Percentiles rank a stretch among this genome's conserved stretches.
These are phyloP conservation scores for Melanophora roralis DNA, from an alignment of 2,888 invertebrate species.

Conservation along the genomic window DNA sequence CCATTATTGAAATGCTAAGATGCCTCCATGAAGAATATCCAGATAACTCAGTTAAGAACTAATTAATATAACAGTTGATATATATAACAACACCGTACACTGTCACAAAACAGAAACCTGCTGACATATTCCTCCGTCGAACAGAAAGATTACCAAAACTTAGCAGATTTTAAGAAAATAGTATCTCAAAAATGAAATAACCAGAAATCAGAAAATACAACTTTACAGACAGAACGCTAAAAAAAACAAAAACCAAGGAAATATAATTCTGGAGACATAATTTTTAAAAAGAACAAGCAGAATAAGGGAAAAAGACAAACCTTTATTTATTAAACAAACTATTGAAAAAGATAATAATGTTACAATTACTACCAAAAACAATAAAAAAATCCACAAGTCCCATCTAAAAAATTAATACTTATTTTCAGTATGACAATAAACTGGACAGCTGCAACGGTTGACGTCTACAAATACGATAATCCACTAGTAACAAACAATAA, in stretches of 20 bases:
- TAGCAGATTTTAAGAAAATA: not conserved
- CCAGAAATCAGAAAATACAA: conserved; percentile 14
- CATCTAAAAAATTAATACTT: conserved; percentile 15
- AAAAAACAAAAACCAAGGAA: not conserved
- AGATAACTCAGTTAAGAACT: conserved; percentile 14
- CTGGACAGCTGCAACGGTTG: conserved; percentile 4
- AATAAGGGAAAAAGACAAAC: conserved; percentile 20
- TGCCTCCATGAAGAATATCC: conserved; percentile 2
- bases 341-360: conserved; percentile 12
- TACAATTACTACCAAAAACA: not conserved
- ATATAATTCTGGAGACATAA: not conserved
- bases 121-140: conserved; percentile 6
- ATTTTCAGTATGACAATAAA: not conserved
- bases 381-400: conserved; percentile 24
- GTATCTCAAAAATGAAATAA: conserved; percentile 13
- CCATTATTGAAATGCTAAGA: conserved; percentile 13
- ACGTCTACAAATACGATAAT: conserved; percentile 46
- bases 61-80: conserved; percentile 17
- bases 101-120: not conserved
- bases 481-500: conserved; percentile 36
- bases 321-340: conserved; percentile 12
- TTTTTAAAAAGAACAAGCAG: conserved; percentile 29
- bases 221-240: conserved; percentile 3
- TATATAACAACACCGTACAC: conserved; percentile 11
- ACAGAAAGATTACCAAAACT: not conserved